Evolutionary conservation across 2,797 vertebrate species (phyloP).

Genomic region (Arremon aurantiirostris): DNA sequence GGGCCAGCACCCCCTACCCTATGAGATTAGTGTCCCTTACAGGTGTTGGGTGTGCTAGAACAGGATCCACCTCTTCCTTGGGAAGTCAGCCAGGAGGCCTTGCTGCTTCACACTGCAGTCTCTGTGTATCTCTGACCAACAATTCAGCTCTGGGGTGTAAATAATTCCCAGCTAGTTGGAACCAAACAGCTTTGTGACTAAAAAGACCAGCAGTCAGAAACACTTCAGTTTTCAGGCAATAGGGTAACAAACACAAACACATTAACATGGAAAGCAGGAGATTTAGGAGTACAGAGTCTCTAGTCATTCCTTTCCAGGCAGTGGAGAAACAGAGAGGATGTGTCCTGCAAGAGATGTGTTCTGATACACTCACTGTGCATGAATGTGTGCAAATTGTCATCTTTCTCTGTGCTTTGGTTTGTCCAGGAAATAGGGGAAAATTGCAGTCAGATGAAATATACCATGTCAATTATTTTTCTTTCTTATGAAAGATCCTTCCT

Average conservation of each 20-base stretch:
- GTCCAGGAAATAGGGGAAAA: constrained; percentile 42
- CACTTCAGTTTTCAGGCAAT: neutral
- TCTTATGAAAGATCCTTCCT: constrained; percentile 69
- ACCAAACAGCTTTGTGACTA: neutral
- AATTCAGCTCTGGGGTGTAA: neutral
- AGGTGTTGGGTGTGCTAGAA: constrained; percentile 40
- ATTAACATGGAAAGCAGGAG: neutral
- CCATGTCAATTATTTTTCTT: constrained; percentile 61
- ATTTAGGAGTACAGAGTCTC: neutral
- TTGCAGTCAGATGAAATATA: constrained; percentile 46
- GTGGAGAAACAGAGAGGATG: neutral
- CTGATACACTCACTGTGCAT: neutral
- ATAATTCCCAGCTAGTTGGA: neutral
- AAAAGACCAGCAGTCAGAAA: neutral
- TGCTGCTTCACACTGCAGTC: neutral
- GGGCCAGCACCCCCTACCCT: neutral
- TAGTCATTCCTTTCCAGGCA: neutral
- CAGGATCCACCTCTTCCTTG: constrained; percentile 13
- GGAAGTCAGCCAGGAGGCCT: constrained; percentile 10
- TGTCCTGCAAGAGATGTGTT: neutral
- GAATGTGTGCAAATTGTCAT: constrained; percentile 18
- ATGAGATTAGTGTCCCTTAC: constrained; percentile 9
- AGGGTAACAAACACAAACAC: neutral
- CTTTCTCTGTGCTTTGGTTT: constrained; percentile 11
- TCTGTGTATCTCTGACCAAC: neutral